Percentiles rank a stretch among this genome's conserved stretches.
phyloP scores from a whole-genome alignment of 2,113 vertebrate genomes.

The Ploceus nigricollis region DNA sequence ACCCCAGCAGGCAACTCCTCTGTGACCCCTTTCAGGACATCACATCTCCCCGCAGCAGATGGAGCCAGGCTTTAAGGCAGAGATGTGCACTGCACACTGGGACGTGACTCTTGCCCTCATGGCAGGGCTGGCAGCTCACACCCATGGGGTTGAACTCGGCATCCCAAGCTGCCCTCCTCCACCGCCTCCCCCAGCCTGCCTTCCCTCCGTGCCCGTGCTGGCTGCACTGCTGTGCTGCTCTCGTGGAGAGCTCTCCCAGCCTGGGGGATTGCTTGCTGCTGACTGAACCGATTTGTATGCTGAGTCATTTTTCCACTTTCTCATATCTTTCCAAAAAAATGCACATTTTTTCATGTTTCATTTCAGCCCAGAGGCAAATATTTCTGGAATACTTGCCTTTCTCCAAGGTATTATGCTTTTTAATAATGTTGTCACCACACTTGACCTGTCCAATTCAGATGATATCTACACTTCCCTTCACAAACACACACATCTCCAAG shows the following conservation, averaged over 20 bases:
- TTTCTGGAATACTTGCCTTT: constrained; percentile 49
- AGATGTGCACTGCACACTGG: not conserved
- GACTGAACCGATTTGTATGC: constrained; percentile 12
- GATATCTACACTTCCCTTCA: constrained; percentile 52
- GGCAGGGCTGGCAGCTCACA: not conserved
- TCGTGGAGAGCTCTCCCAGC: fast-evolving
- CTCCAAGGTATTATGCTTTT: constrained; percentile 57
- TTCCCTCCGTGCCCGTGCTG: fast-evolving
- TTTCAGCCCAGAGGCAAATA: constrained; percentile 61
- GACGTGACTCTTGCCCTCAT: not conserved
- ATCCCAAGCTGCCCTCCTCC: not conserved
- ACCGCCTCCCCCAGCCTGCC: fast-evolving
- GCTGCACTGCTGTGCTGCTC: not conserved
- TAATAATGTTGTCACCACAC: constrained; percentile 61
- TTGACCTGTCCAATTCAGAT: constrained; percentile 68
- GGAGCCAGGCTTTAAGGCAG: not conserved
- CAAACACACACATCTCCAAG: constrained; percentile 38
- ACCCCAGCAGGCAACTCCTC: not conserved
- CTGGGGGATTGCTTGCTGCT: not conserved
- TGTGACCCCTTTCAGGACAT: not conserved
- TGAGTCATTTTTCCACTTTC: constrained; percentile 37
- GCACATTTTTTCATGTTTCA: constrained; percentile 52
- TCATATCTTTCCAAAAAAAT: constrained; percentile 29
- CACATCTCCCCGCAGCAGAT: fast-evolving
- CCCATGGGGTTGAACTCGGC: not conserved